Evolutionary conservation across 2,797 vertebrate species (phyloP).

Genomic region (Sternotherus odoratus): DNA sequence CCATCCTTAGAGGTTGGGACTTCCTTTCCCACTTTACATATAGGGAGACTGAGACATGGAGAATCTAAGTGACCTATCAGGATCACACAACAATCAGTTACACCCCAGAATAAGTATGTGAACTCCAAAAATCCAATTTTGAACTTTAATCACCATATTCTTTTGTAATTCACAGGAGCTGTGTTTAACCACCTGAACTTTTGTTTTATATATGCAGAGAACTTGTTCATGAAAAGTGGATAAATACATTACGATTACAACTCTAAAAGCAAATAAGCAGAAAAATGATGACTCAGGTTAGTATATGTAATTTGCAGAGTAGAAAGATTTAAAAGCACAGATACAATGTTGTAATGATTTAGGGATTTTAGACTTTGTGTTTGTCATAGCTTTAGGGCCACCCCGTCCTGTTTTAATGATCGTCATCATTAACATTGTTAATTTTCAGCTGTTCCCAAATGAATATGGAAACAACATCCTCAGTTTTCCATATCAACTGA

Average conservation of each 20-base stretch:
- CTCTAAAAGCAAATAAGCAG: neutral
- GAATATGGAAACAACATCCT: conserved; percentile 11
- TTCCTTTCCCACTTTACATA: neutral
- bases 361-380: neutral
- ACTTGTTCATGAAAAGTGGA: neutral
- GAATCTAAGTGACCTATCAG: neutral
- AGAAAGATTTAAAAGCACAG: neutral
- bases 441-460: neutral
- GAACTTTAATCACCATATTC: neutral
- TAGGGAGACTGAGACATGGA: neutral
- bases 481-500: neutral
- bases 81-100: accelerated
- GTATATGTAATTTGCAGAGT: neutral
- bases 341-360: neutral
- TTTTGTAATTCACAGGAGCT: neutral
- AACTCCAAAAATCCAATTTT: accelerated
- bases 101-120: neutral
- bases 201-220: neutral
- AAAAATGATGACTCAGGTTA: neutral
- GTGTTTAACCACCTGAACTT: neutral
- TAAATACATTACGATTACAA: neutral
- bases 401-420: neutral
- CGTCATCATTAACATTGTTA: neutral
- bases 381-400: accelerated
- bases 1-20: neutral